Evolutionary conservation across 2,888 invertebrate genomes (phyloP).

Genomic region (Hololepta plana): DNA sequence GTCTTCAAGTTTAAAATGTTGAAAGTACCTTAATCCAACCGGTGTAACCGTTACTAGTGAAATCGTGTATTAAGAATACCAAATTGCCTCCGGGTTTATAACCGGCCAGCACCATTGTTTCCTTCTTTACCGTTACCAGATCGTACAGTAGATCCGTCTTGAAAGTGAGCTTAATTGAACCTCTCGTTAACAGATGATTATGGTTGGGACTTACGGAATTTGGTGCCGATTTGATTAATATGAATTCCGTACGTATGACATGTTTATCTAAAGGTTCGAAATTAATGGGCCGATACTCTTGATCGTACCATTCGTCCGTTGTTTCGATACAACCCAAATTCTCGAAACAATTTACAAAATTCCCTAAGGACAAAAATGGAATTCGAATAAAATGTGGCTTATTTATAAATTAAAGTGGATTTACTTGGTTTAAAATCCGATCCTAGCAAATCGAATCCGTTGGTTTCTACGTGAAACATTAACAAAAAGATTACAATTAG

Average conservation of each 20-base stretch:
- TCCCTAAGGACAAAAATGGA: constrained; percentile 12
- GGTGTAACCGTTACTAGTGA: constrained; percentile 26
- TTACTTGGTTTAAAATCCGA: too few relatives aligned
- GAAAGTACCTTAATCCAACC: constrained; percentile 26
- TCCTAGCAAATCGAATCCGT: too few relatives aligned
- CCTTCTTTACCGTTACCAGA: constrained; percentile 11
- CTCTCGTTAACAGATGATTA: constrained; percentile 4
- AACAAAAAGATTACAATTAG: too few relatives aligned
- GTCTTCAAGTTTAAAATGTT: too few relatives aligned
- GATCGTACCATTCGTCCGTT: constrained; percentile 24
- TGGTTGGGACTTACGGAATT: constrained; percentile 9
- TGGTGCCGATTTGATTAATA: constrained; percentile 17
- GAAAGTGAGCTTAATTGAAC: constrained; percentile 2
- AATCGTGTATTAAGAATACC: constrained; percentile 26
- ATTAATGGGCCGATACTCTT: constrained; percentile 21
- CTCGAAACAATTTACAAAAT: constrained; percentile 21
- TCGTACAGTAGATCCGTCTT: constrained; percentile 13
- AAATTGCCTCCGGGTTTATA: constrained; percentile 14
- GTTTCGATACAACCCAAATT: constrained; percentile 24
- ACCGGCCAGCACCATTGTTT: constrained; percentile 17
- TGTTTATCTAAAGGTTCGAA: constrained; percentile 22
- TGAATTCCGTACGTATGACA: constrained; percentile 25
- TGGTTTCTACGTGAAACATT: too few relatives aligned
- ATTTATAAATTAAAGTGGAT: too few relatives aligned
- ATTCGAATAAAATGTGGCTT: too few relatives aligned